These are phyloP conservation scores for Blastobasis adustella DNA, from an alignment of 2,888 invertebrate genomes.

Conservation along the genomic window DNA sequence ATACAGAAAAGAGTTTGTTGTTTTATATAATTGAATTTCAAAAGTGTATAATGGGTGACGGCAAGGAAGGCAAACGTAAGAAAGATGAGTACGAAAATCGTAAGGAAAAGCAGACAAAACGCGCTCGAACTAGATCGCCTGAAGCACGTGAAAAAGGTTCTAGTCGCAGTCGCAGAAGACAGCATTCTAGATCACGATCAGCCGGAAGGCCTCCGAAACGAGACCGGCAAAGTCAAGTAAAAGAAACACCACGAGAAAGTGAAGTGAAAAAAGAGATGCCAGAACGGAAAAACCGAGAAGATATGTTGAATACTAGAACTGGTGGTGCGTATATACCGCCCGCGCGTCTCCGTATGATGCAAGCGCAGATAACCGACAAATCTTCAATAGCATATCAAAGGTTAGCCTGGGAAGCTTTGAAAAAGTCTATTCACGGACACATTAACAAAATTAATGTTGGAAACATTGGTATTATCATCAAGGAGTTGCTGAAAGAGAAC, in stretches of 20 bases:
- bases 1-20: too few relatives aligned
- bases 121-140: slow-evolving; percentile 40
- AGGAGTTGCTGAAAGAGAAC: slow-evolving; percentile 94
- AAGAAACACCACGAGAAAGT: slow-evolving; percentile 19
- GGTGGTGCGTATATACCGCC: slow-evolving; percentile 99
- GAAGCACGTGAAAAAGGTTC: slow-evolving; percentile 30
- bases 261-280: slow-evolving; percentile 35
- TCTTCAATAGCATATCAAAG: slow-evolving; percentile 95
- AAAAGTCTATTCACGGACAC: slow-evolving; percentile 98
- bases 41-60: slow-evolving; percentile 1
- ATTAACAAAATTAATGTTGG: slow-evolving; percentile 98
- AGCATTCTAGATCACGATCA: slow-evolving; percentile 44
- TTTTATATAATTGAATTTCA: too few relatives aligned
- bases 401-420: slow-evolving; percentile 98
- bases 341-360: slow-evolving; percentile 95
- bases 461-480: slow-evolving; percentile 93
- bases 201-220: slow-evolving; percentile 31
- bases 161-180: slow-evolving; percentile 39
- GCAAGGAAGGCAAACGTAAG: slow-evolving; percentile 8
- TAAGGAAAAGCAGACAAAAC: slow-evolving; percentile 35
- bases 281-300: slow-evolving; percentile 61
- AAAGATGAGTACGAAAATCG: slow-evolving; percentile 5
- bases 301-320: slow-evolving; percentile 87
- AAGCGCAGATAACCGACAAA: slow-evolving; percentile 96
- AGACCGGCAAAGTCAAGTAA: slow-evolving; percentile 24